Percentiles rank a stretch among this genome's conserved stretches.
phyloP scores from a whole-genome alignment of 2,113 vertebrate genomes.

The Glareola pratincola region DNA sequence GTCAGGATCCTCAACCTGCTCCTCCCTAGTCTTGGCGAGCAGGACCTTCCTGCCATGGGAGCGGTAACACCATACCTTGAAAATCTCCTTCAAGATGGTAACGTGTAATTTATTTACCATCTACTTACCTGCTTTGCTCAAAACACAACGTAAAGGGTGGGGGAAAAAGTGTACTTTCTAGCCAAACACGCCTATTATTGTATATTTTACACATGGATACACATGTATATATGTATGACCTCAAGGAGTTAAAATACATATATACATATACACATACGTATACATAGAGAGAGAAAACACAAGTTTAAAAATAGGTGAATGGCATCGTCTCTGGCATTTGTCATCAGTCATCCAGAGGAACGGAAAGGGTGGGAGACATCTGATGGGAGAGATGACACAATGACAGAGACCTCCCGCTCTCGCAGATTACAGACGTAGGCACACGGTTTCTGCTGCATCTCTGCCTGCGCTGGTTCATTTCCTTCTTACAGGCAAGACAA shows the following conservation, averaged over 20 bases:
- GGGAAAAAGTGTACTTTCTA: constrained; percentile 20
- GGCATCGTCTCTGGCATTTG: constrained; percentile 20
- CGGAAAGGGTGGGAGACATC: not conserved
- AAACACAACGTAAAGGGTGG: not conserved
- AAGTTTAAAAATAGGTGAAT: constrained; percentile 40
- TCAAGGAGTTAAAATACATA: constrained; percentile 75
- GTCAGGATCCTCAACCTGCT: not conserved
- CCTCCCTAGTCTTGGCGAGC: not conserved
- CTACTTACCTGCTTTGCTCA: constrained; percentile 72
- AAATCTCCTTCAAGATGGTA: constrained; percentile 41
- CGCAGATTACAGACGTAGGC: not conserved
- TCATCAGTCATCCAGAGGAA: constrained; percentile 27
- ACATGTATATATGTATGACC: constrained; percentile 81
- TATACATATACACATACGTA: constrained; percentile 82
- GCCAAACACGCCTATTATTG: constrained; percentile 50
- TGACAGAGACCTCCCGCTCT: not conserved
- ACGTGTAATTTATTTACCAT: constrained; percentile 36
- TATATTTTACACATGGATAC: constrained; percentile 70
- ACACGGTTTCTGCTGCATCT: not conserved
- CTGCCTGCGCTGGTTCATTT: not conserved
- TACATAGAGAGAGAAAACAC: constrained; percentile 74
- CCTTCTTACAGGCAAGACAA: not conserved
- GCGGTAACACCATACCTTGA: not conserved
- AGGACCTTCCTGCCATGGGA: not conserved
- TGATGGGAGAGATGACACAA: constrained; percentile 2